Base-by-base conservation (phyloP, 1,140 invertebrate genomes). In the Dendroctonus ponderosae region DNA sequence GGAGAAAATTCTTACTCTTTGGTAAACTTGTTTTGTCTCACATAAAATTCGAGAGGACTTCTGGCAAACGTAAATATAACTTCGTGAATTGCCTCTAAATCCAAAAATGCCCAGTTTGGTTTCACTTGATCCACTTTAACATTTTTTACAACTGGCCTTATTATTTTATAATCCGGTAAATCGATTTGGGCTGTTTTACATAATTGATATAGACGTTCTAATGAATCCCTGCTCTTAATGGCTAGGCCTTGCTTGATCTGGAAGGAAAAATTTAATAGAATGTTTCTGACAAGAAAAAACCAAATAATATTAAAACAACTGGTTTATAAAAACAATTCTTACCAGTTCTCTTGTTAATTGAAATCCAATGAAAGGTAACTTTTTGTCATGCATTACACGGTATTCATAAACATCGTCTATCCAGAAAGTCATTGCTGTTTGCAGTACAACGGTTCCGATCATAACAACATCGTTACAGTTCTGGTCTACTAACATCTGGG, bases 21-120 rank as follows among this genome's bases (percentile, higher is more conserved):
- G 11, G 62, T 46, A 59, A 69, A 76, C 67, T 75, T 76, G n/a
- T 60, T 56, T 15, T 71, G 64, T 42, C 68, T 66, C 6, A 76
- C 72, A 41, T 74, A 76, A 60, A 76, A 72, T 43, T 75, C 71
- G 6, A 57, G 57, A 15, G 73, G 75, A n/a, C 52, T 59, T 14
- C 62, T 42, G 26, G 68, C 72, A 40, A 48, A 58, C n/a, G 61
- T 66, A 39, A 76, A 74, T 40, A 59, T 62, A 43, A 76, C 72
- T 52, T 70, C 66, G 37, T 73, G 60, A 7, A 57, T 56, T 11
- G 54, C 12, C 40, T 69, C 65, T 5, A n/a, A 42, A 46, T 73
- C 60, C 37, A 76, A 59, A 67, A 70, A 72, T 4, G 75, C 72
- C 71, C 75, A 72, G 26, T 72, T 70, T 2, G 70, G 68, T 52